Evolutionary conservation across 23 tunicate genomes (phyloP).

Genomic region (Halocynthia aurantium): DNA sequence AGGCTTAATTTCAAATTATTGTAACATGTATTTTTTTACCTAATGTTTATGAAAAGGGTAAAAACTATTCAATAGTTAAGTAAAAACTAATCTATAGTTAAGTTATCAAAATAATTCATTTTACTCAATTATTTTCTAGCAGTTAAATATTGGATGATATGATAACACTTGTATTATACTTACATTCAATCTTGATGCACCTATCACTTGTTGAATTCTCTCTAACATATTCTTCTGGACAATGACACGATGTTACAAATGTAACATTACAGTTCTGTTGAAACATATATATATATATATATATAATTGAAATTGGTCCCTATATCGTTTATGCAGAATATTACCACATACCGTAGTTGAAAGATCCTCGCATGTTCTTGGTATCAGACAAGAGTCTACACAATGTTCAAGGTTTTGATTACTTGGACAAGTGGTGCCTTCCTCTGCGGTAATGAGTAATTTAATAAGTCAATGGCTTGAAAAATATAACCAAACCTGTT

Average conservation of each 20-base stretch:
- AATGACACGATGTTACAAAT: constrained; percentile 6
- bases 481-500: too few species aligned
- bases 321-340: background rate
- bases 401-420: constrained; percentile 12
- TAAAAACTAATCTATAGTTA: too few species aligned
- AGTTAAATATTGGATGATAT: too few species aligned
- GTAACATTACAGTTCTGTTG: background rate
- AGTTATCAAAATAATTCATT: too few species aligned
- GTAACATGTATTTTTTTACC: too few species aligned
- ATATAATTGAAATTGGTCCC: background rate
- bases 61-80: too few species aligned
- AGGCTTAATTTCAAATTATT: too few species aligned
- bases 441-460: background rate
- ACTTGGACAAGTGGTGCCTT: background rate
- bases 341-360: background rate
- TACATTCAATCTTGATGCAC: background rate
- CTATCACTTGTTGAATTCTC: constrained; percentile 1
- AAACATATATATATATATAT: background rate
- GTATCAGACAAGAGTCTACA: constrained; percentile 2
- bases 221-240: constrained; percentile 13
- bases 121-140: too few species aligned
- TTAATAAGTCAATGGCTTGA: too few species aligned
- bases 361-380: constrained; percentile 12
- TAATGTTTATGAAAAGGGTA: too few species aligned
- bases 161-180: too few species aligned